Evolutionary conservation across 2,113 vertebrate genomes (phyloP), one percentile per base, ranked within the genome.

Genomic region (Gobio gobio): DNA sequence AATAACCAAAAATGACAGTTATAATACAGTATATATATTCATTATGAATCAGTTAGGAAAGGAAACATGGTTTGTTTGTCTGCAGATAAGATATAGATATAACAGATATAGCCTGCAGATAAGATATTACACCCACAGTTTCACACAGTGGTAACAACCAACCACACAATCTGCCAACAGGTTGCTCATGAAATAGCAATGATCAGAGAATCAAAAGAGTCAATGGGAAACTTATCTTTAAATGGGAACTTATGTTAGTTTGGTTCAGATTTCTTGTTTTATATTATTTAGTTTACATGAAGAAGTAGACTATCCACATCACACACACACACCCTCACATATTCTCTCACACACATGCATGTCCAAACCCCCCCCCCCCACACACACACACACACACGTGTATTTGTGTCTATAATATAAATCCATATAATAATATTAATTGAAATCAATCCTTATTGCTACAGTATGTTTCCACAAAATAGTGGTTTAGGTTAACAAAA

Each of bases 121-220:
- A n/a, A n/a, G n/a, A n/a, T n/a, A n/a, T n/a, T n/a, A 16, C 49
- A 54, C 3, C 74, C 74, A 56, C 49, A 77, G 74, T 33, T 77
- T 77, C 51, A 58, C 75, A 36, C 26, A 58, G 16, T 56, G 51
- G 51, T 13, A 36, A 77, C 18, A 58, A n/a, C 3, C 51, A 77
- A 58, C 29, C 75, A 36, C 75, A 77, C 2, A 3, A 77, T 33
- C 9, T 56, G 14, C 3, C 29, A 4, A 22, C 74, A 56, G 47
- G 6, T 47, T 56, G 49, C 47, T 75, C 16, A 16, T 29, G 14
- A 51, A 9, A 16, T 16, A 10, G n/a, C 9, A 1, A 29, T 54
- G 47, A 75, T 76, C 16, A 54, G 13, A 20, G 24, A 9, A 54
- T 54, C 47, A 76, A 54, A 76, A 33, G 73, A 54, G 14, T 9